Base-by-base conservation (phyloP, 2,888 invertebrate species). In the Coremacera marginata region DNA sequence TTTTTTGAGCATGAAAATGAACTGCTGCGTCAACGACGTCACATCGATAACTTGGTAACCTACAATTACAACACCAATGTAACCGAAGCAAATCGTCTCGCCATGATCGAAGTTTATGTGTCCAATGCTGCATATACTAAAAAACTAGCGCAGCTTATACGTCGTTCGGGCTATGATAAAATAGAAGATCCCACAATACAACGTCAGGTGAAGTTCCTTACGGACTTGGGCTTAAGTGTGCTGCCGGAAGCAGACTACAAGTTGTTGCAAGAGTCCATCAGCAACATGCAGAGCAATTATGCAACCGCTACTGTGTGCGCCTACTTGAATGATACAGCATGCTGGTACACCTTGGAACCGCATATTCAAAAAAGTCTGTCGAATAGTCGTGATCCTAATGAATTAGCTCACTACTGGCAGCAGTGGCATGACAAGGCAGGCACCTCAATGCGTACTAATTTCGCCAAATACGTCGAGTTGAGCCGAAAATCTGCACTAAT, bases 351-450 rank as follows among this genome's bases (percentile, higher is more conserved):
- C 14, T 89, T 95, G 71, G 95, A 95, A 86, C 95, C 95, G 80
- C 85, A 88, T 67, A 84, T 89, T 31, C 86, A 93, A 0, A 92
- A 93, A 78, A 91, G 94, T n/a, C 89, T 96, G 79, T 89, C 92
- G 0, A 91, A 90, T 37, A 95, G 94, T 78, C 91, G 93, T 67
- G 92, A 97, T 86, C 94, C 95, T 0, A 93, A 94, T 0, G 94
- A 95, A 85, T 88, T 97, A 82, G 92, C 93, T 82, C 92, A 95
- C 85, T 91, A 93, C 3, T 97, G 97, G 97, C 88, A 92, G 7
- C 92, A 94, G 82, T 97, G 96, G 95, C 92, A 96, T 81, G 92
- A 94, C 79, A 92, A 91, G 19, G 93, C 94, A 0, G 95, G 94
- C 0, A 92, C 94, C 2, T 91, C 91, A 70, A 91, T 93, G 37